Evolutionary conservation across 2,797 vertebrate genomes (phyloP), one percentile per base, ranked within the genome.

Genomic region (Rhyacichthys aspro): DNA sequence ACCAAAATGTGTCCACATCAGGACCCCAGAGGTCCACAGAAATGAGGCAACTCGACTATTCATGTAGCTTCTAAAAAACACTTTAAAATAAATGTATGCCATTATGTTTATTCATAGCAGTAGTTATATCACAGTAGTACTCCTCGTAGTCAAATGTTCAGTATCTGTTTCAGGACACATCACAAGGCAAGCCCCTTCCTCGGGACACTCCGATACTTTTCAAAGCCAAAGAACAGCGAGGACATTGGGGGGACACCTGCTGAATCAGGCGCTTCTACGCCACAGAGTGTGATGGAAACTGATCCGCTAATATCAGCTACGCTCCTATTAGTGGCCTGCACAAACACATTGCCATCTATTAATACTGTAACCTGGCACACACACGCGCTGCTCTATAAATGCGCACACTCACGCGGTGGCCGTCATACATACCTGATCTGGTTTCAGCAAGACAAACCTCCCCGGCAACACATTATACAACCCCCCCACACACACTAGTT

Each of bases 201-300:
- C 56, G 66, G 76, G 62, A 75, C 68, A 66, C 60, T 53, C 18
- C 18, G 72, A 65, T 45, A 43, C 72, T 55, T 56, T 68, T 43
- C 34, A 5, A 34, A 70, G 72, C 28, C 63, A 66, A 12, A 49
- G 76, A 72, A 80, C 72, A 76, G 46, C n/a, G 38, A 73, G 70
- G 70, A 78, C 66, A 59, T 79, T 76, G 54, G 74, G 79, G 81
- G 72, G 76, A 82, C 88, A 91, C 88, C 90, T 91, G 90, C 88
- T 87, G 86, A 89, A 89, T 91, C 88, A 91, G 86, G 86, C 63
- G 88, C 82, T 86, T 86, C 83, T 84, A 86, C 80, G 73, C 72
- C 79, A 84, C 86, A 86, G 74, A 87, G 81, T 89, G 85, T 89
- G 90, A 90, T 87, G 79, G 81, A 89, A 90, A 86, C 69, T 54